A percentile compares a stretch with the other conserved stretches of the same genome.
These are phyloP conservation scores for Psilanteris sp. DNA, from an alignment of 1,140 invertebrate species.

Conservation along the genomic window DNA sequence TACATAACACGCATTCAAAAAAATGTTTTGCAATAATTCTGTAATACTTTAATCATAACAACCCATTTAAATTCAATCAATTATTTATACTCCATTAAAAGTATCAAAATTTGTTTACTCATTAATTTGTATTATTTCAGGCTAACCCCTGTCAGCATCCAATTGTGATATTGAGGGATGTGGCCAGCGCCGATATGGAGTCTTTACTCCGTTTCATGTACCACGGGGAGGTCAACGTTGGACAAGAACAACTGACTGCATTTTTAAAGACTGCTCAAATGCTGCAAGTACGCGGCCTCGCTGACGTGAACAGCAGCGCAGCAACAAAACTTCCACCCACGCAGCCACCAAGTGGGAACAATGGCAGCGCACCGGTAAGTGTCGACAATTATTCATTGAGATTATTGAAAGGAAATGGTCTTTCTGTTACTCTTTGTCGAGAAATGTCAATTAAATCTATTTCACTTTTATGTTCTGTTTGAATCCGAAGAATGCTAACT, in stretches of 20 bases:
- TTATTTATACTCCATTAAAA: no score
- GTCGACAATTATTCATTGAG: conserved; percentile 23
- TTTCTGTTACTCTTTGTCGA: background rate
- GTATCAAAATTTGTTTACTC: no score
- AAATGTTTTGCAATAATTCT: no score
- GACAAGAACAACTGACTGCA: conserved; percentile 92
- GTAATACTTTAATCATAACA: no score
- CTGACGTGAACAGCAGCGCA: conserved; percentile 86
- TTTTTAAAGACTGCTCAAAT: conserved; percentile 94
- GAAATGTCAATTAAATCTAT: conserved; percentile 19
- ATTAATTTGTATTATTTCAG: no score
- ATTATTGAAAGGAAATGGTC: conserved; percentile 15
- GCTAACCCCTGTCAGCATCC: conserved; percentile 96
- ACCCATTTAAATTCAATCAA: no score
- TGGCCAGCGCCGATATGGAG: conserved; percentile 93
- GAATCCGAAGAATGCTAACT: no score
- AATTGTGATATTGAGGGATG: conserved; percentile 94
- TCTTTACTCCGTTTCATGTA: conserved; percentile 96
- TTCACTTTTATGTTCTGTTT: background rate
- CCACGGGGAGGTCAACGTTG: conserved; percentile 95
- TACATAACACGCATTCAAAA: no score
- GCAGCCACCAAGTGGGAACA: conserved; percentile 75
- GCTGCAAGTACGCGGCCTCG: conserved; percentile 92
- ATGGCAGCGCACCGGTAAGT: conserved; percentile 77
- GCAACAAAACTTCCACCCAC: conserved; percentile 77